phyloP scores from a whole-genome alignment of 2,797 vertebrate species.

The Cynodonichthys magdalenae region DNA sequence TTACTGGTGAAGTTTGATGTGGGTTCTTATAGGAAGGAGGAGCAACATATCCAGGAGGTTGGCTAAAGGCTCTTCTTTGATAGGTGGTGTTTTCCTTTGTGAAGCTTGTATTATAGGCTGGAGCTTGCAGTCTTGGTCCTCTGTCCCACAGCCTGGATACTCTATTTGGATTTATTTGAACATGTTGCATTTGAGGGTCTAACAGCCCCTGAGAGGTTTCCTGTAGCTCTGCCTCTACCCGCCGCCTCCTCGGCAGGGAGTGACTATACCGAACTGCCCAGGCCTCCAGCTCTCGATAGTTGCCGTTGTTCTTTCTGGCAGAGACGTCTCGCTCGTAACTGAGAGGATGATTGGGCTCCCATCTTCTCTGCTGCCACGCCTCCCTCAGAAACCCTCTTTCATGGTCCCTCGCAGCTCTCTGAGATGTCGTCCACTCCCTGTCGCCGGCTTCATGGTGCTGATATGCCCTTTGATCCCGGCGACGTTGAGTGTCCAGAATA shows the following conservation, averaged over 20 bases:
- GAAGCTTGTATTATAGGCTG: constrained; percentile 27
- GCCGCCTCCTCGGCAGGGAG: constrained; percentile 72
- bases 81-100: constrained; percentile 49
- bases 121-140: constrained; percentile 39
- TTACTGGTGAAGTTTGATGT: constrained; percentile 47
- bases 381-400: constrained; percentile 63
- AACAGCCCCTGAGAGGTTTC: constrained; percentile 47
- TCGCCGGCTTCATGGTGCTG: constrained; percentile 52
- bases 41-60: constrained; percentile 78
- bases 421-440: constrained; percentile 61
- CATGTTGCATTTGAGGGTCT: constrained; percentile 52
- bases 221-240: constrained; percentile 66
- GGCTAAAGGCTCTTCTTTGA: constrained; percentile 63
- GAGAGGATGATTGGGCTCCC: constrained; percentile 58
- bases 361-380: constrained; percentile 63
- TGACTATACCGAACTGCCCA: constrained; percentile 77
- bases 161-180: constrained; percentile 50
- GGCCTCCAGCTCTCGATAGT: constrained; percentile 75
- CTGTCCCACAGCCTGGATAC: constrained; percentile 56
- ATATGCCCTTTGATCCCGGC: constrained; percentile 51
- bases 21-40: constrained; percentile 78
- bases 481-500: constrained; percentile 53
- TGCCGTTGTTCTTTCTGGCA: constrained; percentile 65
- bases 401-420: constrained; percentile 52
- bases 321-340: constrained; percentile 58